Evolutionary conservation across 2,113 vertebrate genomes (phyloP).

Genomic region (Oncorhynchus mykiss): DNA sequence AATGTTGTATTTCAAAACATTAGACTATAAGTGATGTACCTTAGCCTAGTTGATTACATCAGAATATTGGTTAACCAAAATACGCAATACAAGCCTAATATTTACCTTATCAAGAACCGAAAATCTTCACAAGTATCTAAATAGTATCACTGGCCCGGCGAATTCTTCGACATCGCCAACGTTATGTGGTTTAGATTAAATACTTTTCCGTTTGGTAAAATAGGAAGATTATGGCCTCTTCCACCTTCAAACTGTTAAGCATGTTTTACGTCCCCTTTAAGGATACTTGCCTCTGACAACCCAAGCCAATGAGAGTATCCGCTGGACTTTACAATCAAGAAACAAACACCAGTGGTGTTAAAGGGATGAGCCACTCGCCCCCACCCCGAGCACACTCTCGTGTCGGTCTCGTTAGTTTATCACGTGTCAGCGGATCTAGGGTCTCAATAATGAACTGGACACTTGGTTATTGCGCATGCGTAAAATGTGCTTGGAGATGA

Average conservation of each 20-base stretch:
- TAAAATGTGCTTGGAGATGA: slow-evolving; percentile 86
- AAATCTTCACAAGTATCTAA: background rate
- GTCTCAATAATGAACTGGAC: slow-evolving; percentile 70
- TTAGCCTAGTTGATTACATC: background rate
- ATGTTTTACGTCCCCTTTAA: slow-evolving; percentile 33
- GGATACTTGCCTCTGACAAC: slow-evolving; percentile 9
- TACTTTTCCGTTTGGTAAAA: slow-evolving; percentile 1
- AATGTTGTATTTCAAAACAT: no score
- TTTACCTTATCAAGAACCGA: background rate
- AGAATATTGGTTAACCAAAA: background rate
- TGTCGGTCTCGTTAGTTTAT: slow-evolving; percentile 29
- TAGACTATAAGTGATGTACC: background rate
- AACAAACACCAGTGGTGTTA: slow-evolving; percentile 43
- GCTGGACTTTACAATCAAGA: slow-evolving; percentile 16
- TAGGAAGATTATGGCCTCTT: background rate
- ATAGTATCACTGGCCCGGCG: background rate
- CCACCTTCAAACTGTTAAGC: slow-evolving; percentile 2
- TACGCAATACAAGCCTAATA: background rate
- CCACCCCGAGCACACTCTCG: background rate
- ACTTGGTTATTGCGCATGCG: slow-evolving; percentile 28
- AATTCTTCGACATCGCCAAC: background rate
- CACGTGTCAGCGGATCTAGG: slow-evolving; percentile 55
- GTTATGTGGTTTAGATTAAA: background rate
- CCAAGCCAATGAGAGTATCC: slow-evolving; percentile 46
- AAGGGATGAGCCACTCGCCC: slow-evolving; percentile 41